Evolutionary conservation across 2,888 invertebrate genomes (phyloP), one percentile per base, ranked within the genome.

Genomic region (Meiosimyza platycephala): DNA sequence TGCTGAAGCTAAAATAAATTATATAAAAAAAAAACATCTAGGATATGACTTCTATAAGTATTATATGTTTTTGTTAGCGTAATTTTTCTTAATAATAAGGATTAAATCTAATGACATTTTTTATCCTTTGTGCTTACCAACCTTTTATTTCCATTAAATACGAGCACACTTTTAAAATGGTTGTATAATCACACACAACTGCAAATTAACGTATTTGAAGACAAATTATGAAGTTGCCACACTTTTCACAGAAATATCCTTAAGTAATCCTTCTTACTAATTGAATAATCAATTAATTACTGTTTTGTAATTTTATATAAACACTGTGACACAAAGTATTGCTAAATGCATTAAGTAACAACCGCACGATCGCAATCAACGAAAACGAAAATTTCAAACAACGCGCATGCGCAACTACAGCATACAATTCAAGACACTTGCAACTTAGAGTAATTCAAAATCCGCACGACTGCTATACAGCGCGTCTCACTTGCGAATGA

Each of bases 401-500:
- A 40, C 40, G 40, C 40, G 40, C 40, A 40, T 40, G 22, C 59
- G 28, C 59, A 65, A 65, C 59, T 13, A 59, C 16, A 16, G 12
- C 16, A 28, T 59, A 55, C 47, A 69, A 60, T 52, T 16, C 52
- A 62, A 50, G 52, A n/a, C 50, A 59, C 22, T 15, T 15, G 47
- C 13, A 54, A 66, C 50, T 54, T n/a, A 52, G 18, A 48, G 40
- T 28, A 33, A 47, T 9, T 5, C 52, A 40, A 40, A 60, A 48
- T 51, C 64, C 7, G 55, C 64, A 72, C 76, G 77, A 78, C 79
- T 76, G 79, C 79, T 76, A 77, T 76, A 80, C 69, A 78, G 80
- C 80, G 81, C 81, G 80, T 82, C 77, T 79, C 78, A 79, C 76
- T 78, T 78, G 80, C 82, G 81, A 84, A 84, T 84, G 84, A 84